These are phyloP conservation scores for Aurelia sp. DNA, from an alignment of 30 jellyfish, hydroid and myxozoan genomes.

Conservation along the genomic window DNA sequence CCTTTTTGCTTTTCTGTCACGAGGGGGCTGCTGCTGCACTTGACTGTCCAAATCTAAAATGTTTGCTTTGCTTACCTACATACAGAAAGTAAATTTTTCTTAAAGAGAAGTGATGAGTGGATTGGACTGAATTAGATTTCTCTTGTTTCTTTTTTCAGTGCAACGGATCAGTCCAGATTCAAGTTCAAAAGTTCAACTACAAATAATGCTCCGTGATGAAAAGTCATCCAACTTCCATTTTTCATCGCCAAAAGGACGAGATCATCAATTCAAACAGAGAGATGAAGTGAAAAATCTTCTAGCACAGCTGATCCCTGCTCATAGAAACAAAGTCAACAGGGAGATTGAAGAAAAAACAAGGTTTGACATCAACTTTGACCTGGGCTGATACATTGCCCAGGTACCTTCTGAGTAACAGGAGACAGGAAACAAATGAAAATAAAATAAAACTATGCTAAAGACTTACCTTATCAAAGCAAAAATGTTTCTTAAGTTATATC, in stretches of 20 bases:
- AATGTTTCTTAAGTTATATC: too few relatives aligned
- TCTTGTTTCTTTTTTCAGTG: conserved; percentile 38
- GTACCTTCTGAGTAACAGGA: too few relatives aligned
- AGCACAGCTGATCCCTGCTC: conserved; percentile 98
- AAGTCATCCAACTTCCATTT: conserved; percentile 88
- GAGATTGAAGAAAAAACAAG: conserved; percentile 94
- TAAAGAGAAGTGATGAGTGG: neutral
- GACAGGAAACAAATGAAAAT: too few relatives aligned
- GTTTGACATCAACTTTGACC: conserved; percentile 22
- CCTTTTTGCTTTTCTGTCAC: too few relatives aligned
- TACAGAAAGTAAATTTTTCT: too few relatives aligned
- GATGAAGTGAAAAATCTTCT: conserved; percentile 85
- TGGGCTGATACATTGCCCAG: too few relatives aligned
- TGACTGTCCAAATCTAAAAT: too few relatives aligned
- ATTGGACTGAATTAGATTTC: neutral
- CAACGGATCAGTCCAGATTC: conserved; percentile 99
- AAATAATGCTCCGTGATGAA: conserved; percentile 85
- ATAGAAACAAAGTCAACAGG: conserved; percentile 84
- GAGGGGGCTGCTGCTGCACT: too few relatives aligned
- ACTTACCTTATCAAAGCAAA: too few relatives aligned
- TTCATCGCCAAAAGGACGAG: conserved; percentile 87
- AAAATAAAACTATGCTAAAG: too few relatives aligned
- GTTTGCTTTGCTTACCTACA: too few relatives aligned
- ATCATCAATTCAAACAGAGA: conserved; percentile 80
- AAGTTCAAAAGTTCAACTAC: conserved; percentile 98